These are phyloP conservation scores for Apodemia duryi DNA, from an alignment of 2,888 invertebrate species.

Conservation along the genomic window DNA sequence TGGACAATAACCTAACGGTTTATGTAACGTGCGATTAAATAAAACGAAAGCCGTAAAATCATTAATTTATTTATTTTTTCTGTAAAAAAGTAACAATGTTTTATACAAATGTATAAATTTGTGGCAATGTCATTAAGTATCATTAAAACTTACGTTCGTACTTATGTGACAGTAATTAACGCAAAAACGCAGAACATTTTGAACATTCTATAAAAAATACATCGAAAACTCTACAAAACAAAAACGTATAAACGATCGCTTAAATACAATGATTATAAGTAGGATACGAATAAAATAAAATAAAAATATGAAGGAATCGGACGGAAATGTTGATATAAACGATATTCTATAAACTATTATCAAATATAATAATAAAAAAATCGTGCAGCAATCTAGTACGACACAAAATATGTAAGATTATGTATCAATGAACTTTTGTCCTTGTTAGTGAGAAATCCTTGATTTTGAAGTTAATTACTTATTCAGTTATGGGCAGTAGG, in stretches of 20 bases:
- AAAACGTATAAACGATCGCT: background rate
- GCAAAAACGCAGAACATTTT: background rate
- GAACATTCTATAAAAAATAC: conserved; percentile 11
- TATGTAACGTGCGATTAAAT: background rate
- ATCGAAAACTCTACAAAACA: conserved; percentile 9
- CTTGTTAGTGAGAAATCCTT: too few relatives aligned
- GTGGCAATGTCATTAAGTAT: conserved; percentile 7
- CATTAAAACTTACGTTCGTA: background rate
- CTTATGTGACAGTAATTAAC: background rate
- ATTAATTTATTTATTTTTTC: background rate
- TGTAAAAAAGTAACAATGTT: conserved; percentile 12
- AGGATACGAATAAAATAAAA: background rate
- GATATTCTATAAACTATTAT: too few relatives aligned
- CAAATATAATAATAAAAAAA: too few relatives aligned
- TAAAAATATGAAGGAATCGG: background rate
- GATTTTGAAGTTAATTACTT: too few relatives aligned
- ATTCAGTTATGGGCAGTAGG: too few relatives aligned
- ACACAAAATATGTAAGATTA: too few relatives aligned
- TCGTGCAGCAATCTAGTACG: too few relatives aligned
- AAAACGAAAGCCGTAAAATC: background rate
- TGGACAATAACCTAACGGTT: too few relatives aligned
- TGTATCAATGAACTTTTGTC: too few relatives aligned
- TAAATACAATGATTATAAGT: background rate
- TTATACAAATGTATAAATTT: background rate
- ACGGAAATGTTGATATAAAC: background rate